These are phyloP conservation scores for Enteromius viviparus DNA, from an alignment of 2,797 vertebrate genomes.

Conservation along the genomic window DNA sequence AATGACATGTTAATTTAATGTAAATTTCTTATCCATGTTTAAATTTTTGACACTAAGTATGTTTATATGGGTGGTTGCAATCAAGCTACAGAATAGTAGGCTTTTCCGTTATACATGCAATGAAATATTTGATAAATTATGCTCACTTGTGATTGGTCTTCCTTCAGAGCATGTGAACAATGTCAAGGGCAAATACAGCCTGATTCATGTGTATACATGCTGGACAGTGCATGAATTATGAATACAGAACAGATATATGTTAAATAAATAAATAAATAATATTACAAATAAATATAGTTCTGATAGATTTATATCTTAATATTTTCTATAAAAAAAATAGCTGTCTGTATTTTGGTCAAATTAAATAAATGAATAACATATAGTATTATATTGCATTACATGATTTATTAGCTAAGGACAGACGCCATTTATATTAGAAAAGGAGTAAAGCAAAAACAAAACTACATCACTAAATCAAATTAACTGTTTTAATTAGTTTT, in stretches of 20 bases:
- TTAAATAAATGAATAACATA: background rate
- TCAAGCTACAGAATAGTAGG: background rate
- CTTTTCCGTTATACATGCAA: background rate
- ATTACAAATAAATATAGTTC: background rate
- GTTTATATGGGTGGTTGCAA: background rate
- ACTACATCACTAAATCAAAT: slow-evolving; percentile 20
- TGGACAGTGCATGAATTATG: background rate
- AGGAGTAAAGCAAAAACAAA: slow-evolving; percentile 6
- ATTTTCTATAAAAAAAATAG: background rate
- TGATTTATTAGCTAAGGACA: background rate
- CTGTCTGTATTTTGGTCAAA: background rate
- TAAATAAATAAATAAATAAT: background rate
- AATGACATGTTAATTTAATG: background rate
- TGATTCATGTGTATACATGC: background rate
- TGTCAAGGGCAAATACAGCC: background rate
- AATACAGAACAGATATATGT: background rate
- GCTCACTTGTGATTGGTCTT: background rate
- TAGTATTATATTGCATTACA: background rate
- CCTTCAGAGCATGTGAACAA: background rate
- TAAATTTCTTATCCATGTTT: background rate
- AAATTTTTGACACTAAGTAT: background rate
- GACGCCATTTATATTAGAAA: background rate
- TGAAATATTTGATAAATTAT: background rate
- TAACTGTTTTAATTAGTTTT: slow-evolving; percentile 33
- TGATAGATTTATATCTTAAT: background rate